Evolutionary conservation across 2,888 invertebrate species (phyloP).

Genomic region (Helicoverpa assulta): DNA sequence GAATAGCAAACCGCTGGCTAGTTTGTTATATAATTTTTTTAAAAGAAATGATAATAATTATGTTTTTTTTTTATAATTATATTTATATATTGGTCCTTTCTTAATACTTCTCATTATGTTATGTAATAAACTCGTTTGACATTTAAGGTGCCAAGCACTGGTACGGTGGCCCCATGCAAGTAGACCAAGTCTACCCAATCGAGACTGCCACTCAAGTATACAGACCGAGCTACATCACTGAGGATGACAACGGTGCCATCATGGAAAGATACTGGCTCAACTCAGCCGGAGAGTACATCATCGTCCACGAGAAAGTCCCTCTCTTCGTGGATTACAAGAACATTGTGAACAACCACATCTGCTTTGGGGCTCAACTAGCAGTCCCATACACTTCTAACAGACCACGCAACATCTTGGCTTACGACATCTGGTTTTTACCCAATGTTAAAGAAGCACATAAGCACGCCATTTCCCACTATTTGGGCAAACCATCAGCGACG

Average conservation of each 20-base stretch:
- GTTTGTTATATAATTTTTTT: too few species aligned
- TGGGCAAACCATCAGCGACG: slow-evolving; percentile 91
- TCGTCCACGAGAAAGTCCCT: slow-evolving; percentile 91
- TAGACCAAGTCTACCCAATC: slow-evolving; percentile 91
- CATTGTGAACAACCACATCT: slow-evolving; percentile 86
- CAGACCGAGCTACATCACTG: slow-evolving; percentile 89
- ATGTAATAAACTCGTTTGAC: background rate
- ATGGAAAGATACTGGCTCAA: slow-evolving; percentile 93
- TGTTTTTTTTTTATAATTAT: too few species aligned
- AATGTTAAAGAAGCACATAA: slow-evolving; percentile 91
- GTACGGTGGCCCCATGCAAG: slow-evolving; percentile 92
- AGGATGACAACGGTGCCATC: slow-evolving; percentile 89
- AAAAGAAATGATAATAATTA: too few species aligned
- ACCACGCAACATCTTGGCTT: slow-evolving; percentile 85
- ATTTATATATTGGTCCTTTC: too few species aligned
- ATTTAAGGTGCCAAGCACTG: slow-evolving; percentile 88
- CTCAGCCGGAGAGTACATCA: slow-evolving; percentile 92
- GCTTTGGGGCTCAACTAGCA: slow-evolving; percentile 89
- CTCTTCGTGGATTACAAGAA: slow-evolving; percentile 93
- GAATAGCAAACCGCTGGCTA: too few species aligned
- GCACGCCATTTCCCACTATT: slow-evolving; percentile 90
- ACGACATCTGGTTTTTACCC: slow-evolving; percentile 90
- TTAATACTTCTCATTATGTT: too few species aligned
- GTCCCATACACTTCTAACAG: slow-evolving; percentile 87
- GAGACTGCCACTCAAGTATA: slow-evolving; percentile 87